phyloP scores from a whole-genome alignment of 2,113 vertebrate genomes.

The Psilopsiagon aurifrons region DNA sequence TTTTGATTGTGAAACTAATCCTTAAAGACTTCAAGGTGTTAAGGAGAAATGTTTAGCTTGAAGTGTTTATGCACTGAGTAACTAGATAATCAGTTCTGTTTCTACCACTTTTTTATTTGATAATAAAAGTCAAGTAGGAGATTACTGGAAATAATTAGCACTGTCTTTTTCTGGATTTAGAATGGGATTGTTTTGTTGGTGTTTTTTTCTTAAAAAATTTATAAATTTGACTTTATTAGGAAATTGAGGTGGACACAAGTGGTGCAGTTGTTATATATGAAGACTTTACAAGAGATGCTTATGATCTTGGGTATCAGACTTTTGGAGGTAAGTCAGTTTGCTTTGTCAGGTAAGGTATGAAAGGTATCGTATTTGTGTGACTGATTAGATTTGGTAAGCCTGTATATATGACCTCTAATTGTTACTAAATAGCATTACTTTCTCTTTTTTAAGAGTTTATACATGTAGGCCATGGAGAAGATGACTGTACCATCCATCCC shows the following conservation, averaged over 20 bases:
- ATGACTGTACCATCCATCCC: neutral
- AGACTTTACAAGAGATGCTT: conserved; percentile 73
- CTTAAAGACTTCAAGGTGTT: neutral
- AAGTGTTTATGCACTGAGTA: neutral
- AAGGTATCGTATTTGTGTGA: neutral
- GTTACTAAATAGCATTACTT: neutral
- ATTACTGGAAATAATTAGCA: neutral
- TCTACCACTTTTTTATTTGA: neutral
- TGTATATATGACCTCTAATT: neutral
- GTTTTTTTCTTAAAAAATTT: neutral
- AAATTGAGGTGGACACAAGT: conserved; percentile 67
- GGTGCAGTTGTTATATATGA: conserved; percentile 65
- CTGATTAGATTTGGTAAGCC: neutral
- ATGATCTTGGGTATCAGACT: conserved; percentile 66
- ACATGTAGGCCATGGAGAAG: neutral
- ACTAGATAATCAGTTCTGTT: neutral
- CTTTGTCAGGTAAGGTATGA: neutral
- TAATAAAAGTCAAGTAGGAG: neutral
- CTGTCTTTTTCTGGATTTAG: neutral
- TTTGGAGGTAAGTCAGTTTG: conserved; percentile 64
- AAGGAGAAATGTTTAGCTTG: neutral
- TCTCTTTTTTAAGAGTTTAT: neutral
- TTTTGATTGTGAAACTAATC: neutral
- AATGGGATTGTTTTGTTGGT: neutral
- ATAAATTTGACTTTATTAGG: conserved; percentile 44